phyloP scores from a whole-genome alignment of 2,113 vertebrate genomes.

The Ceyx melanurus region DNA sequence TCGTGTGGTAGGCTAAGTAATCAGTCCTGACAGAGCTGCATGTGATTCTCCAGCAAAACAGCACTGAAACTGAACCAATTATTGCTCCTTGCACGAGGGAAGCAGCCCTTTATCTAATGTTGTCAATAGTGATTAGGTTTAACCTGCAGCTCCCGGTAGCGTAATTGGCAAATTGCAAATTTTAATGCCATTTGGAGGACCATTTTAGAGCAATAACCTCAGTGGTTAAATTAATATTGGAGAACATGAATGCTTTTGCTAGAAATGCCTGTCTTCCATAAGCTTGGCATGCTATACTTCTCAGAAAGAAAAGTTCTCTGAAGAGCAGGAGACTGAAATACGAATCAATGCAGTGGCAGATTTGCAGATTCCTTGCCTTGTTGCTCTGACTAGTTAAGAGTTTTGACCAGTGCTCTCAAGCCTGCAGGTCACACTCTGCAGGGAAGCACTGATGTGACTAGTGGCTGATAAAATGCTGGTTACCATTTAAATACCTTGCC shows the following conservation, averaged over 20 bases:
- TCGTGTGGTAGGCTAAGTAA: slow-evolving; percentile 32
- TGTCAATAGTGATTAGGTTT: slow-evolving; percentile 68
- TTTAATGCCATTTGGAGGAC: slow-evolving; percentile 58
- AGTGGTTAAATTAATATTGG: slow-evolving; percentile 8
- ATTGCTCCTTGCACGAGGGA: slow-evolving; percentile 42
- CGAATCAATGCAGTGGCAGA: not conserved
- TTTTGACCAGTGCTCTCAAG: not conserved
- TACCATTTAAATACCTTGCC: not conserved
- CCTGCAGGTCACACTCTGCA: not conserved
- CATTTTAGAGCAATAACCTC: slow-evolving; percentile 49
- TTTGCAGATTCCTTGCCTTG: not conserved
- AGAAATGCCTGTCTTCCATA: slow-evolving; percentile 12
- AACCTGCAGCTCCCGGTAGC: slow-evolving; percentile 7
- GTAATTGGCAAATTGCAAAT: slow-evolving; percentile 60
- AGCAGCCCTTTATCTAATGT: slow-evolving; percentile 56
- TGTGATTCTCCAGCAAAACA: slow-evolving; percentile 38
- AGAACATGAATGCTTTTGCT: slow-evolving; percentile 4
- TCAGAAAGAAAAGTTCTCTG: not conserved
- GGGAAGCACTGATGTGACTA: not conserved
- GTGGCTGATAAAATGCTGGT: not conserved
- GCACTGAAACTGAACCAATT: slow-evolving; percentile 56
- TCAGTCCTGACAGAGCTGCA: slow-evolving; percentile 59
- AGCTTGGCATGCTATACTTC: not conserved
- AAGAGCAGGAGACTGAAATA: not conserved
- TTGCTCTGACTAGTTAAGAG: not conserved